These are phyloP conservation scores for Anolis carolinensis DNA, from an alignment of 2,113 vertebrate genomes.

Conservation along the genomic window DNA sequence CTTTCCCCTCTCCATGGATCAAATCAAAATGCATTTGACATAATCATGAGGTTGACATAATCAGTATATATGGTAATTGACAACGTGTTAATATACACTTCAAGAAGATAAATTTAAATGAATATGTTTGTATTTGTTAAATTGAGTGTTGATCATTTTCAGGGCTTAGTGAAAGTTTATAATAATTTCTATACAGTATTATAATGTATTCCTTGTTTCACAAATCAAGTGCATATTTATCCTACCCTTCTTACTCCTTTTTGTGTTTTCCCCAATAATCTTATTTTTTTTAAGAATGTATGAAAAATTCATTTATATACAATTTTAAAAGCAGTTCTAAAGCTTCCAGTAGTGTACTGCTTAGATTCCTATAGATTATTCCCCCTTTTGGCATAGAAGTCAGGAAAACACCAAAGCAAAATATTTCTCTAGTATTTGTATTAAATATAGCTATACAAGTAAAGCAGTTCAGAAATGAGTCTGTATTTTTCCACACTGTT, in stretches of 20 bases:
- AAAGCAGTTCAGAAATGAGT: background rate
- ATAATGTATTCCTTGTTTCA: background rate
- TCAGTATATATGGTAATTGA: background rate
- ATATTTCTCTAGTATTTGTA: conserved; percentile 16
- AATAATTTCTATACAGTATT: background rate
- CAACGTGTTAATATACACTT: background rate
- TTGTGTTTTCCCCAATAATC: background rate
- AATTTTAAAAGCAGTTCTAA: background rate
- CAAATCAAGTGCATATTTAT: background rate
- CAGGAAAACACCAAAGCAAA: conserved; percentile 12
- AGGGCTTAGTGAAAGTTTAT: background rate
- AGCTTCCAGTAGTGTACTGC: background rate
- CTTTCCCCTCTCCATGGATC: too few species aligned
- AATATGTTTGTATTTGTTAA: background rate
- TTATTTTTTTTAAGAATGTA: background rate
- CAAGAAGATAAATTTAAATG: background rate
- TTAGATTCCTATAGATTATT: background rate
- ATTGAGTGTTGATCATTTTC: background rate
- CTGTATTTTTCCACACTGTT: conserved; percentile 35
- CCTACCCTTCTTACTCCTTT: background rate
- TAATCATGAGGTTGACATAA: too few species aligned
- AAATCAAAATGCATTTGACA: too few species aligned
- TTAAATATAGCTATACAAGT: conserved; percentile 35
- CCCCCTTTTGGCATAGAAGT: background rate
- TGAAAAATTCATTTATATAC: background rate